Percentiles rank a stretch among this genome's conserved stretches.
Evolutionary conservation across 2,113 vertebrate genomes (phyloP).

Genomic region (Bos javanicus): DNA sequence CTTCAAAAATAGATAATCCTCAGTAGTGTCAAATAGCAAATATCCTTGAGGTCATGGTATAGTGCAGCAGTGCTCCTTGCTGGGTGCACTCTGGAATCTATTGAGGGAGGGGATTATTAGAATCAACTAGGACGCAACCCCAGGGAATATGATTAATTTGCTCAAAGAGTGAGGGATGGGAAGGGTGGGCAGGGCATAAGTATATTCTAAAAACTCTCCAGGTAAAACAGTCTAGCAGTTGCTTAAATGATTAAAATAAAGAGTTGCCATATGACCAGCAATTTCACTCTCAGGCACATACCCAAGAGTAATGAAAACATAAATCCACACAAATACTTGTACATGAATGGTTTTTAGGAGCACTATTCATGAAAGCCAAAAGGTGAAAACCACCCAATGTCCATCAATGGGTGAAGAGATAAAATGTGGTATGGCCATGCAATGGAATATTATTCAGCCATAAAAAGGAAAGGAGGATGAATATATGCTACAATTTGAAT

Average conservation of each 20-base stretch:
- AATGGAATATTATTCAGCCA: not conserved
- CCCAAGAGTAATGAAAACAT: not conserved
- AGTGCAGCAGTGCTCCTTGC: not conserved
- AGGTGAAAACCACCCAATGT: not conserved
- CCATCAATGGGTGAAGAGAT: not conserved
- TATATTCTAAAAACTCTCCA: not conserved
- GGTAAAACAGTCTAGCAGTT: not conserved
- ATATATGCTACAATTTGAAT: not conserved
- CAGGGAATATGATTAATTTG: not conserved
- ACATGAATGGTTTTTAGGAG: not conserved
- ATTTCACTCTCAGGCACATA: not conserved
- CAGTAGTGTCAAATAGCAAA: not conserved
- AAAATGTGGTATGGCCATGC: not conserved
- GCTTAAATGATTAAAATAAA: slow-evolving; percentile 7
- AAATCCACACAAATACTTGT: not conserved
- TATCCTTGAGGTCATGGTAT: not conserved
- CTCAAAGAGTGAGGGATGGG: not conserved
- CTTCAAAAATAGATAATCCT: not conserved
- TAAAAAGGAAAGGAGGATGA: not conserved
- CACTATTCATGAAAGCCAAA: not conserved
- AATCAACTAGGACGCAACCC: not conserved
- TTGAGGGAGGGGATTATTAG: not conserved
- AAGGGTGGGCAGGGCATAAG: not conserved
- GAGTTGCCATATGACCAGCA: not conserved
- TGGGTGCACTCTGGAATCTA: not conserved